Evolutionary conservation across 2,888 invertebrate genomes (phyloP), one percentile per base, ranked within the genome.

Genomic region (Meghimatium bilineatum): DNA sequence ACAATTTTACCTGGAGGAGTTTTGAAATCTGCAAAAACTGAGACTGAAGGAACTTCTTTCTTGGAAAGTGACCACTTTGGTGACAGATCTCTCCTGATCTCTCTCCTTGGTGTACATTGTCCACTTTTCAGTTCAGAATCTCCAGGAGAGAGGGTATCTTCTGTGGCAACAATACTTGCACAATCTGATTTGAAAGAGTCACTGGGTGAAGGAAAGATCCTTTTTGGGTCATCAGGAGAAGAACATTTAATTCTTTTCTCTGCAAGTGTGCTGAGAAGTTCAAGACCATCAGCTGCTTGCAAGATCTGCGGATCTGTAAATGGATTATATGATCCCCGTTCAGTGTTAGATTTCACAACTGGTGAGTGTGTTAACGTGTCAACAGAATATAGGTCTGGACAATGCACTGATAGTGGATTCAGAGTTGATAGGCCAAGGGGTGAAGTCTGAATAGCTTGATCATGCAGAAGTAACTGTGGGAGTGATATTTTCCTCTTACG

Each of bases 281-380:
- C 92, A 52, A 92, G 86, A 20, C 92, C 92, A 84, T 91, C 91
- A 29, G 90, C 90, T n/a, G 91, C 91, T 83, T 90, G 89, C 14
- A 91, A 87, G 69, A 91, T 88, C 80, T 90, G 90, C 6, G 91
- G 91, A 87, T 91, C 91, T n/a, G 88, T 88, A 85, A 90, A 91
- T 29, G 91, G 91, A 83, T 91, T 90, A 84, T 91, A 89, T 69
- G 75, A 74, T 26, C 67, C 17, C 14, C 76, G 29, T 10, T 82
- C 82, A 36, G 49, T 23, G 26, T 49, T 63, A 0, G 60, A 34
- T 32, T 83, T 83, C 8, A 69, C 82, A n/a, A 76, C 82, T 5
- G 56, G 69, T 29, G 56, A 32, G 38, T 52, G 44, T 10, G 63
- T 75, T 49, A 82, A 12, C 14, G 63, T 17, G 17, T 77, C 82